Conservation (phyloP, 2,113 vertebrate genomes). For the Ammodytes dubius region DNA sequence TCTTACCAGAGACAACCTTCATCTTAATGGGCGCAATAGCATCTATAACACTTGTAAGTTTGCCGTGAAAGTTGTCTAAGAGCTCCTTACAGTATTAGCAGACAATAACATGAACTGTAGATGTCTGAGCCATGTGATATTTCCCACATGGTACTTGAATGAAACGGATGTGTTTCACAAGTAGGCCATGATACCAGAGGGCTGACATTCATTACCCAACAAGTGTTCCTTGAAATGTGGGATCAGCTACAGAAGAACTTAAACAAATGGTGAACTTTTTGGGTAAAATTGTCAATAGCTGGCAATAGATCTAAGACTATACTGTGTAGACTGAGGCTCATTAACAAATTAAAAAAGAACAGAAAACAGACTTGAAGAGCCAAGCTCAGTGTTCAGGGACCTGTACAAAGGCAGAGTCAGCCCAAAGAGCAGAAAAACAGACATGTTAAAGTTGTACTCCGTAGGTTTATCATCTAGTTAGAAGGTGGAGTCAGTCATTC, state of each 20-base stretch:
- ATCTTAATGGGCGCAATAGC: too few relatives aligned
- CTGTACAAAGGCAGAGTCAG: neutral
- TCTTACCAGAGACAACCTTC: too few relatives aligned
- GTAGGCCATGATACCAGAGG: too few relatives aligned
- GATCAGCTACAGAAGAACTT: conserved; percentile 6
- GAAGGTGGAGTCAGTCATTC: too few relatives aligned
- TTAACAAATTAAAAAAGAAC: conserved; percentile 14
- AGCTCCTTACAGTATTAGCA: neutral
- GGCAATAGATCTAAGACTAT: neutral
- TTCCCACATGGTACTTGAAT: neutral
- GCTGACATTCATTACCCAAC: neutral
- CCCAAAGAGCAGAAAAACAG: neutral
- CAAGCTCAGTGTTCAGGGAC: too few relatives aligned
- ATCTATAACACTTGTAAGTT: too few relatives aligned
- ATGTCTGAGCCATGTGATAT: neutral
- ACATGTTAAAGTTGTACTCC: neutral
- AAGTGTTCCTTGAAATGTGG: neutral
- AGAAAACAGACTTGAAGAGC: neutral
- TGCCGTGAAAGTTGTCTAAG: too few relatives aligned
- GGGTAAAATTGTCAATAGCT: neutral
- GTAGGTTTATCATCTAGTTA: too few relatives aligned
- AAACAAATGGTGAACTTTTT: conserved; percentile 5
- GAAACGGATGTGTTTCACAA: neutral
- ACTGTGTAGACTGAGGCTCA: conserved; percentile 3
- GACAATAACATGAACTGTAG: neutral